Percentiles rank a stretch among this genome's conserved stretches.
phyloP scores from a whole-genome alignment of 1,140 invertebrate genomes.

The Hirudo medicinalis region DNA sequence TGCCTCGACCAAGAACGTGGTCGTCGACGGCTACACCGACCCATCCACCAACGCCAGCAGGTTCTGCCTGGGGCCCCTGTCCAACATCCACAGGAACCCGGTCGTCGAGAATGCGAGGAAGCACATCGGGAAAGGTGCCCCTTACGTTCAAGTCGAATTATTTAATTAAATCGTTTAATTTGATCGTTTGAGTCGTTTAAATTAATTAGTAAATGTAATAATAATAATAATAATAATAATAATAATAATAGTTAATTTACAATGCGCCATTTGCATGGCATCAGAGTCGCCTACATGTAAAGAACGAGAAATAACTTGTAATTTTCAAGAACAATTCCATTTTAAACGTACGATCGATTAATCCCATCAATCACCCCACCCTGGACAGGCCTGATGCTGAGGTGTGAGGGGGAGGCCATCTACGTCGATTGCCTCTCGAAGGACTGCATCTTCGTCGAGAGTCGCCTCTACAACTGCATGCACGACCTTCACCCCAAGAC shows the following conservation, averaged over 20 bases:
- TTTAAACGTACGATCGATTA: neutral
- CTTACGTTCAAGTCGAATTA: too few relatives aligned
- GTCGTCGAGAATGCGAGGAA: conserved; percentile 91
- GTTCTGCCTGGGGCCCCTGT: conserved; percentile 85
- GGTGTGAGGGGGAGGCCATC: conserved; percentile 42
- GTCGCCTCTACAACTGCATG: conserved; percentile 86
- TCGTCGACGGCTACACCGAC: conserved; percentile 92
- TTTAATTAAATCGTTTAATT: too few relatives aligned
- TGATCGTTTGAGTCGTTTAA: too few relatives aligned
- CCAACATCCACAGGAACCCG: conserved; percentile 91
- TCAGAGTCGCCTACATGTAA: too few relatives aligned
- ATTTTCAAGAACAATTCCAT: neutral
- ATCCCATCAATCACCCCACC: neutral
- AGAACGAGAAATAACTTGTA: too few relatives aligned
- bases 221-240: too few relatives aligned
- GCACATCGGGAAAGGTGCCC: conserved; percentile 86
- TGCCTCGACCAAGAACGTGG: conserved; percentile 73
- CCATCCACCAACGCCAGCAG: conserved; percentile 73
- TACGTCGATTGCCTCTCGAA: conserved; percentile 80
- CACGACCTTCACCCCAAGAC: conserved; percentile 81
- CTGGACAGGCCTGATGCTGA: neutral
- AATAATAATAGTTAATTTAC: too few relatives aligned
- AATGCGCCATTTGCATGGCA: too few relatives aligned
- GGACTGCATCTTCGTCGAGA: conserved; percentile 88
- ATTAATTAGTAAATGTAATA: neutral